A percentile compares a stretch with the other conserved stretches of the same genome.
These are phyloP conservation scores for Stegophylla sp. DNA, from an alignment of 2,888 invertebrate genomes.

Conservation along the genomic window DNA sequence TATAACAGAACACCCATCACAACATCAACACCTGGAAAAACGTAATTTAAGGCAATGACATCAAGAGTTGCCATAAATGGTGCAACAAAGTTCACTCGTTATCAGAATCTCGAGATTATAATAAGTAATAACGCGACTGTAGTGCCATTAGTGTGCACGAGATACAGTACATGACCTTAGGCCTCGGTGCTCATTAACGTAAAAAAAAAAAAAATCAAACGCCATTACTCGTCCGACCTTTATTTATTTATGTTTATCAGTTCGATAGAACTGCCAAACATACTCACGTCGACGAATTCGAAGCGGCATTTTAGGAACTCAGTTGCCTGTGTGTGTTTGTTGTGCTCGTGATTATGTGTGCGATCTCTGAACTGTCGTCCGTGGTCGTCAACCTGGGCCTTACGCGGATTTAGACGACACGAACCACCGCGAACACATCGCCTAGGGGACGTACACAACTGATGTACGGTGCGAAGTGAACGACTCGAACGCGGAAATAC, in stretches of 20 bases:
- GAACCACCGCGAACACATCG: too few relatives aligned
- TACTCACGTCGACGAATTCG: too few relatives aligned
- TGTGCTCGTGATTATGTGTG: background rate
- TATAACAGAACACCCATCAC: background rate
- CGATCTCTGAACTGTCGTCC: background rate
- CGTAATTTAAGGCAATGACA: background rate
- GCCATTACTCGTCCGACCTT: background rate
- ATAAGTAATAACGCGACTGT: background rate
- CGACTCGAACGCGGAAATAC: slow-evolving; percentile 35
- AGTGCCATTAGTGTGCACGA: background rate
- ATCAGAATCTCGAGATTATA: background rate
- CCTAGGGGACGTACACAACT: too few relatives aligned
- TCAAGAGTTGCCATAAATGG: slow-evolving; percentile 35
- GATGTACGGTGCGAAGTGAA: slow-evolving; percentile 1
- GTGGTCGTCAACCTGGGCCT: background rate
- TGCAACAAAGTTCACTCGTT: slow-evolving; percentile 31
- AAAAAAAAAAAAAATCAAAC: background rate
- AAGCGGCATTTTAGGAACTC: too few relatives aligned
- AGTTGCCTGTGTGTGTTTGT: too few relatives aligned
- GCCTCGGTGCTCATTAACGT: background rate
- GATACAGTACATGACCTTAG: slow-evolving; percentile 29
- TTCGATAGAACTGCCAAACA: too few relatives aligned
- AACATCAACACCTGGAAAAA: slow-evolving; percentile 39
- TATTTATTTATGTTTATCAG: background rate
- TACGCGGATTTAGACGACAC: background rate